These are phyloP conservation scores for Aleadryas rufinucha DNA, from an alignment of 2,113 vertebrate species.

Conservation along the genomic window DNA sequence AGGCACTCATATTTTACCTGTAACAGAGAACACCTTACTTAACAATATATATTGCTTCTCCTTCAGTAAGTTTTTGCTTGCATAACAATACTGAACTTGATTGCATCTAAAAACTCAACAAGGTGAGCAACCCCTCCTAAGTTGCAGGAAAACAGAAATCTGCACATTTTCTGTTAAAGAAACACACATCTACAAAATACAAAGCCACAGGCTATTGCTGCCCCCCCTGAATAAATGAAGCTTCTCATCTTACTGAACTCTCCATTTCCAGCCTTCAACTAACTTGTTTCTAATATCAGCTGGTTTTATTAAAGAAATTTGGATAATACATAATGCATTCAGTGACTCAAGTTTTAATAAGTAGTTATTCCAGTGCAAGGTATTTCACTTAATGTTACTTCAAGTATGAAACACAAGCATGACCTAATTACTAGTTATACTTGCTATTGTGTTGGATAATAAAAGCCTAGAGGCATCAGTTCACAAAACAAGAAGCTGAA, in stretches of 20 bases:
- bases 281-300: not conserved
- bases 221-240: not conserved
- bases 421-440: not conserved
- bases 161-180: not conserved
- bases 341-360: constrained; percentile 8
- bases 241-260: not conserved
- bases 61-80: not conserved
- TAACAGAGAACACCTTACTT: constrained; percentile 13
- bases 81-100: not conserved
- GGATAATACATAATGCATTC: not conserved
- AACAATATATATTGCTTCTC: not conserved
- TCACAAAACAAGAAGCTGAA: not conserved
- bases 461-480: not conserved
- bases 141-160: not conserved
- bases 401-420: not conserved
- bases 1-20: constrained; percentile 98
- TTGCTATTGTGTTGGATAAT: not conserved
- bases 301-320: not conserved
- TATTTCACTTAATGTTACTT: not conserved
- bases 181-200: not conserved
- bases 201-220: not conserved
- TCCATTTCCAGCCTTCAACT: not conserved
- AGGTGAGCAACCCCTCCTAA: not conserved
- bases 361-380: not conserved
- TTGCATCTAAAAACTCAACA: not conserved